Conservation (phyloP, 2,113 vertebrate species). For the Eulemur macaco region DNA sequence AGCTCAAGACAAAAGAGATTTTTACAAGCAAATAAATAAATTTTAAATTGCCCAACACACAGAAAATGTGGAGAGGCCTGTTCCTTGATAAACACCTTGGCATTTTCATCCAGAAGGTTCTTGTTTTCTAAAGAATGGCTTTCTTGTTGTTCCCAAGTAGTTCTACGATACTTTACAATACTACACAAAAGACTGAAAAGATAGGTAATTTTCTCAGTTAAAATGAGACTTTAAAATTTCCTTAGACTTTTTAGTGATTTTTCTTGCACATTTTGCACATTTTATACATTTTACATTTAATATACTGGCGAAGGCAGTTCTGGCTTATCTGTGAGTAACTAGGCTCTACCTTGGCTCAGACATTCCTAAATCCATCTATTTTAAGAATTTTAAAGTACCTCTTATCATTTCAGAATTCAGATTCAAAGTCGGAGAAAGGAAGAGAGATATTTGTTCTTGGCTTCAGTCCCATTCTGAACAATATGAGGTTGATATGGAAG, state of each 20-base stretch:
- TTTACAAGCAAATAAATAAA: constrained; percentile 46
- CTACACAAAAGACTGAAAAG: constrained; percentile 55
- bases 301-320: constrained; percentile 57
- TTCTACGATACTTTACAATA: not conserved
- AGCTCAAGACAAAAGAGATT: constrained; percentile 34
- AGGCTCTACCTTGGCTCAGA: constrained; percentile 75
- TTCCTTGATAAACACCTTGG: constrained; percentile 25
- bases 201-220: constrained; percentile 62
- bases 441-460: constrained; percentile 73
- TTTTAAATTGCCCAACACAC: not conserved
- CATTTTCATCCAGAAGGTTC: constrained; percentile 51
- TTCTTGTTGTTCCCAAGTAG: constrained; percentile 49
- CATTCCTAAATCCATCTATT: constrained; percentile 77
- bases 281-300: constrained; percentile 73
- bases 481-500: constrained; percentile 68
- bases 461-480: constrained; percentile 64
- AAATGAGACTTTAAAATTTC: constrained; percentile 67
- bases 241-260: constrained; percentile 52
- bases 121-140: constrained; percentile 45
- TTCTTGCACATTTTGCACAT: constrained; percentile 68
- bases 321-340: constrained; percentile 76
- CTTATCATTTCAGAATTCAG: constrained; percentile 77
- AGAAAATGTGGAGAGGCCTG: not conserved
- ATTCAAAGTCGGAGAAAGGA: constrained; percentile 73
- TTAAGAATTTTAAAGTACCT: constrained; percentile 77